Evolutionary conservation across 35 echinoderm and acorn worm genomes (phyloP), one percentile per base, ranked within the genome.

Genomic region (Acanthaster planci): DNA sequence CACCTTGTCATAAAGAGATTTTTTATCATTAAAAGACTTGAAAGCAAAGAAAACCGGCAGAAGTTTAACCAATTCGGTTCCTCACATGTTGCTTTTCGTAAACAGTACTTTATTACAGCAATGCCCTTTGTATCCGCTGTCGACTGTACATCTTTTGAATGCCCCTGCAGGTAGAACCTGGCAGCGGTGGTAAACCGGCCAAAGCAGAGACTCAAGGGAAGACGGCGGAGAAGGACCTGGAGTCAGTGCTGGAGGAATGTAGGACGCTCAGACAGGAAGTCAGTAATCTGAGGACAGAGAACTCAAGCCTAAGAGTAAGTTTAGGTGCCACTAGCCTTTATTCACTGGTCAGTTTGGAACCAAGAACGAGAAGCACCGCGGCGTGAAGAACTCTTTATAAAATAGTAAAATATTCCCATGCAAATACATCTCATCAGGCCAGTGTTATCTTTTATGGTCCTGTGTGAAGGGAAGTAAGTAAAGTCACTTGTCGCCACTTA

Each of bases 251-350:
- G 42, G 26, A 84, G 38, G 88, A 90, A 59, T 50, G 59, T 52
- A 90, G 57, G 26, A 52, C 57, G 23, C 53, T 90, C 35, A 90
- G 83, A 77, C 57, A 77, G 78, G 82, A 90, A 40, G 32, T 90
- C 36, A 84, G 52, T 55, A 86, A 54, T 29, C 44, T 90, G 9
- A 85, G 77, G 31, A 59, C 83, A 90, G 89, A 90, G 67, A 90
- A 90, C 67, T 40, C 76, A 85, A 51, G 78, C 67, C 76, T 90
- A 78, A 90, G 76, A 82, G 89, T 90, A 54, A 79, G 83, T 75
- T 34, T 47, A 12, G 42, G 12, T 4, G 42, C 12, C 12, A 47
- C 4, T 4, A 12, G 42, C 12, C 4, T 47, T 6, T 12, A 6
- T 47, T 47, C 12, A 47, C 42, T 6, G 42, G 42, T 47, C 42